A percentile compares a stretch with the other conserved stretches of the same genome.
These are phyloP conservation scores for Styela clava DNA, from an alignment of 23 tunicate species.

Conservation along the genomic window DNA sequence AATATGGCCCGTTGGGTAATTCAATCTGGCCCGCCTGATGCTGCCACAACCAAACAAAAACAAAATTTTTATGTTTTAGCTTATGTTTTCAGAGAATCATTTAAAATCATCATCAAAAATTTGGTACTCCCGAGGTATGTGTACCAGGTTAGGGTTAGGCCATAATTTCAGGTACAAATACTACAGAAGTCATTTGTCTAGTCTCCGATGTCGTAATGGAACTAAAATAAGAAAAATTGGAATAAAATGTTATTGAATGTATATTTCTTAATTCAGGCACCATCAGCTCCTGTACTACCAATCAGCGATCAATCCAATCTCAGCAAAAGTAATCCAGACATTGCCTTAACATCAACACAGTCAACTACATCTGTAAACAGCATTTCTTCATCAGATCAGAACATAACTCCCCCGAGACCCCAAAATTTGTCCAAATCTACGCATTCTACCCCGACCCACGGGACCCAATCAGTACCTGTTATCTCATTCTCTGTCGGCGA, in stretches of 20 bases:
- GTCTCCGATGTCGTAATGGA: too few species aligned
- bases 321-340: conserved; percentile 73
- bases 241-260: background rate
- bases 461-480: background rate
- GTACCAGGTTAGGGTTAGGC: too few species aligned
- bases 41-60: too few species aligned
- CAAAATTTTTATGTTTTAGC: too few species aligned
- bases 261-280: background rate
- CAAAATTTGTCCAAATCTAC: conserved; percentile 28
- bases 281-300: conserved; percentile 22
- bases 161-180: too few species aligned
- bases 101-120: conserved; percentile 6
- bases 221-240: too few species aligned
- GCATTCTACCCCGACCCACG: conserved; percentile 39
- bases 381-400: conserved; percentile 1
- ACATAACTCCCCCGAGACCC: background rate
- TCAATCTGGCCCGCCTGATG: too few species aligned
- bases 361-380: background rate
- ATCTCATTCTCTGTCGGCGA: background rate
- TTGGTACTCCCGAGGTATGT: too few species aligned
- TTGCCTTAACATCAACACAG: conserved; percentile 26
- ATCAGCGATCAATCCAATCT: conserved; percentile 14
- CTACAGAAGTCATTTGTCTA: too few species aligned
- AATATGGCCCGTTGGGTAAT: too few species aligned
- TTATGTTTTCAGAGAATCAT: background rate